Evolutionary conservation across 1,140 invertebrate genomes (phyloP).

Genomic region (Stegodyphus mimosarum): DNA sequence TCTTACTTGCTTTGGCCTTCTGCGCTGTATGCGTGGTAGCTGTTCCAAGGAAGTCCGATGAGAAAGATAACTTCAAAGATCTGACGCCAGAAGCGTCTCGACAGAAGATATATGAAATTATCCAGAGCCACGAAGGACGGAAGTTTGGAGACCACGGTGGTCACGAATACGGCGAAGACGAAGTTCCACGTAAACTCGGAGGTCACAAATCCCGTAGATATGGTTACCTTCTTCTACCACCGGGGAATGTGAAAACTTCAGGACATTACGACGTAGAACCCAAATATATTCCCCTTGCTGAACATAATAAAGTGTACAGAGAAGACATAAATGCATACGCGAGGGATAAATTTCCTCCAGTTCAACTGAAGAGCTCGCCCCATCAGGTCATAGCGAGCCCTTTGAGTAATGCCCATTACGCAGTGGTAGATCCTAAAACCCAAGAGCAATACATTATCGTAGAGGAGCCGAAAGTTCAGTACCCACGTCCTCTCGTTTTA

Average conservation of each 20-base stretch:
- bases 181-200: constrained; percentile 7
- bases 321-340: constrained; percentile 39
- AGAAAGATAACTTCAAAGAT: not conserved
- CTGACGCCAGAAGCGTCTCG: constrained; percentile 10
- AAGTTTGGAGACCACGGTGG: constrained; percentile 41
- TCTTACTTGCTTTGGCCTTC: not conserved
- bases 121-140: constrained; percentile 11
- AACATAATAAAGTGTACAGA: constrained; percentile 10
- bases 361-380: not conserved
- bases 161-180: constrained; percentile 38
- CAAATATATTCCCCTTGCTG: not conserved
- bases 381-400: constrained; percentile 22
- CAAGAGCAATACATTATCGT: constrained; percentile 16
- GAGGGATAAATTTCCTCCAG: not conserved
- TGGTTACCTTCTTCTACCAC: constrained; percentile 1
- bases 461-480: not conserved
- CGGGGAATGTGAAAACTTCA: too few species aligned
- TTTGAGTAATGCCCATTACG: constrained; percentile 33
- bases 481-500: not conserved
- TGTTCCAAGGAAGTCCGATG: not conserved
- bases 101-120: constrained; percentile 27
- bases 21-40: not conserved
- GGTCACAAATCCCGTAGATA: not conserved
- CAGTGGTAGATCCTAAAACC: constrained; percentile 32
- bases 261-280: too few species aligned